Conservation (phyloP, 1,140 invertebrate species). For the Oppia nitens region DNA sequence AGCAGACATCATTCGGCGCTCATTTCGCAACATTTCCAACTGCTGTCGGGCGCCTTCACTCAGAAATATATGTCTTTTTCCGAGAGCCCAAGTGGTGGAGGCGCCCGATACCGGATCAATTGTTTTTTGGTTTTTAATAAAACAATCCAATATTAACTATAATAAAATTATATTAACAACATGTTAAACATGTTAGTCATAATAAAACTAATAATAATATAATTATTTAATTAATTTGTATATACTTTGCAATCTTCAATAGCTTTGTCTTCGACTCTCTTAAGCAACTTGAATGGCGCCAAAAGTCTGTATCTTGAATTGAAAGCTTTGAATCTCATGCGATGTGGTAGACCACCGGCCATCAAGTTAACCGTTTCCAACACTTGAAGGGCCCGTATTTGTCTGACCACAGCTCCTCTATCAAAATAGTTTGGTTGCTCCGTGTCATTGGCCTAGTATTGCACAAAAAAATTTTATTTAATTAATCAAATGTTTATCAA, state of each 20-base stretch:
- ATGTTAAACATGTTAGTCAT: too few species aligned
- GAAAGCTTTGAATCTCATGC: slow-evolving; percentile 89
- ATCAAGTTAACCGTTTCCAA: slow-evolving; percentile 85
- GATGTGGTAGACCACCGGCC: slow-evolving; percentile 70
- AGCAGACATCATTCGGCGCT: slow-evolving; percentile 56
- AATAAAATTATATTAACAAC: slow-evolving; percentile 17
- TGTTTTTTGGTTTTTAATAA: slow-evolving; percentile 27
- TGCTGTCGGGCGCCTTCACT: slow-evolving; percentile 82
- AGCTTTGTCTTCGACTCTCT: slow-evolving; percentile 57
- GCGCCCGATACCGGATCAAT: slow-evolving; percentile 24
- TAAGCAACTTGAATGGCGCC: slow-evolving; percentile 52
- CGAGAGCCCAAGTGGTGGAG: slow-evolving; percentile 67
- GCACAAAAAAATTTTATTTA: not conserved
- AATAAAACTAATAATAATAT: slow-evolving; percentile 9
- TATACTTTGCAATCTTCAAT: slow-evolving; percentile 47
- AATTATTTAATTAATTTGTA: not conserved
- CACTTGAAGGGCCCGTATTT: slow-evolving; percentile 78
- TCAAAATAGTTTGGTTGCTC: slow-evolving; percentile 61
- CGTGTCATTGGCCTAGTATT: slow-evolving; percentile 44
- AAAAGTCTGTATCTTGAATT: slow-evolving; percentile 63
- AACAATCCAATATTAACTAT: slow-evolving; percentile 48
- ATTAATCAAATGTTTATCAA: not conserved
- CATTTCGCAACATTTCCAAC: slow-evolving; percentile 56
- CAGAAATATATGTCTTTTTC: slow-evolving; percentile 78
- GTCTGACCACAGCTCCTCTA: slow-evolving; percentile 54